Evolutionary conservation across 2,888 invertebrate species (phyloP).

Genomic region (Eupithecia subumbrata): DNA sequence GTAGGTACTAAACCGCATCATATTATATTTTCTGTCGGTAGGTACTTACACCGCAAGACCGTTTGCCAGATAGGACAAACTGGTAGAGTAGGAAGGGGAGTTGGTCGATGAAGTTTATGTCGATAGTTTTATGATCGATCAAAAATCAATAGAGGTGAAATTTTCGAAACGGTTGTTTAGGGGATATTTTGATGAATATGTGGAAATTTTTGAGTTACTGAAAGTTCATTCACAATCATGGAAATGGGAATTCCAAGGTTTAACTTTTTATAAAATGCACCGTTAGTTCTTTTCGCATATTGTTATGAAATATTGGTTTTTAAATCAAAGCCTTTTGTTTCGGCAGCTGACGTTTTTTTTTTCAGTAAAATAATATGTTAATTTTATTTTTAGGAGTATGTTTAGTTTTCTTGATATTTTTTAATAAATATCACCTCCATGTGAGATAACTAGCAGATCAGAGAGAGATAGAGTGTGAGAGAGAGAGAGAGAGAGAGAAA

Average conservation of each 20-base stretch:
- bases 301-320: no score
- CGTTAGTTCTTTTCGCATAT: no score
- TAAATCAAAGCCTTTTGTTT: no score
- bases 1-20: constrained; percentile 70
- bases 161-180: background rate
- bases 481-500: no score
- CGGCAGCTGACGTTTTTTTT: no score
- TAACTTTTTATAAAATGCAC: no score
- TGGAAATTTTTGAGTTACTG: background rate
- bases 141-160: background rate
- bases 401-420: background rate
- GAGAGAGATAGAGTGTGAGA: background rate
- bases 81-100: constrained; percentile 62
- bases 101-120: constrained; percentile 19
- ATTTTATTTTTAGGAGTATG: no score
- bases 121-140: constrained; percentile 12
- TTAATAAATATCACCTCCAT: background rate
- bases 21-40: constrained; percentile 72
- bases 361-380: no score
- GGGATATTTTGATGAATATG: background rate
- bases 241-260: background rate
- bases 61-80: constrained; percentile 74
- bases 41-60: constrained; percentile 70
- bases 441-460: background rate
- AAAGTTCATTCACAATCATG: background rate